phyloP scores from a whole-genome alignment of 2,888 invertebrate species.

The Eugnorisma glareosa region DNA sequence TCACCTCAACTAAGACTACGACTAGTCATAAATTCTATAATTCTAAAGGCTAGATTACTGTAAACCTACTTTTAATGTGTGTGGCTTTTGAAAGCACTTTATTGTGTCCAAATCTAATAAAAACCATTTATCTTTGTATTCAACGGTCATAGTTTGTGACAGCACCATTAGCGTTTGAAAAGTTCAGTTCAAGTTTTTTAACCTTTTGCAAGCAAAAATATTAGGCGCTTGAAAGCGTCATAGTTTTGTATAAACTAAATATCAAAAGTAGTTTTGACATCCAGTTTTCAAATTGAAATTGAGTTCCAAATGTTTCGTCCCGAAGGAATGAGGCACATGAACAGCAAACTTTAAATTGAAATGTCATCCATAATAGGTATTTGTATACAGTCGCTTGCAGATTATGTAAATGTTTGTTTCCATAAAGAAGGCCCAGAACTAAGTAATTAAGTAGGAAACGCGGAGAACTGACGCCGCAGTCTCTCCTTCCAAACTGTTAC shows the following conservation, averaged over 20 bases:
- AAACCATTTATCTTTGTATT: constrained; percentile 33
- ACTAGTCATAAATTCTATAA: neutral
- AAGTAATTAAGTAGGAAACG: constrained; percentile 45
- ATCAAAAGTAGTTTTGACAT: constrained; percentile 54
- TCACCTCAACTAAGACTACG: neutral
- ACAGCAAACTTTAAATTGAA: constrained; percentile 60
- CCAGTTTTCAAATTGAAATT: constrained; percentile 68
- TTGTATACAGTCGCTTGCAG: constrained; percentile 52
- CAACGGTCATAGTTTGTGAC: constrained; percentile 15
- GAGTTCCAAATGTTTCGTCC: constrained; percentile 63
- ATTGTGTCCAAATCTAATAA: constrained; percentile 37
- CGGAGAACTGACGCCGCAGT: constrained; percentile 13
- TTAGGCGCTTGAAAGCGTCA: constrained; percentile 4
- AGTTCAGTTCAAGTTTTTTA: constrained; percentile 8
- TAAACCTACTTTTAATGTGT: neutral
- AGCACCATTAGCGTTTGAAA: constrained; percentile 34
- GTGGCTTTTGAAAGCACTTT: constrained; percentile 7
- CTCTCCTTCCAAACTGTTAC: constrained; percentile 16
- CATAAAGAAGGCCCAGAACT: constrained; percentile 50
- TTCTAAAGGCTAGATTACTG: neutral
- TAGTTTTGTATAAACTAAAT: constrained; percentile 38
- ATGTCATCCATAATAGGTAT: constrained; percentile 48
- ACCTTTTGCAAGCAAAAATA: constrained; percentile 13
- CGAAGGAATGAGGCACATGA: constrained; percentile 54
- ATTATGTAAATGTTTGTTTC: constrained; percentile 62